These are phyloP conservation scores for Netelia fuscicornis DNA, from an alignment of 2,888 invertebrate genomes.

Conservation along the genomic window DNA sequence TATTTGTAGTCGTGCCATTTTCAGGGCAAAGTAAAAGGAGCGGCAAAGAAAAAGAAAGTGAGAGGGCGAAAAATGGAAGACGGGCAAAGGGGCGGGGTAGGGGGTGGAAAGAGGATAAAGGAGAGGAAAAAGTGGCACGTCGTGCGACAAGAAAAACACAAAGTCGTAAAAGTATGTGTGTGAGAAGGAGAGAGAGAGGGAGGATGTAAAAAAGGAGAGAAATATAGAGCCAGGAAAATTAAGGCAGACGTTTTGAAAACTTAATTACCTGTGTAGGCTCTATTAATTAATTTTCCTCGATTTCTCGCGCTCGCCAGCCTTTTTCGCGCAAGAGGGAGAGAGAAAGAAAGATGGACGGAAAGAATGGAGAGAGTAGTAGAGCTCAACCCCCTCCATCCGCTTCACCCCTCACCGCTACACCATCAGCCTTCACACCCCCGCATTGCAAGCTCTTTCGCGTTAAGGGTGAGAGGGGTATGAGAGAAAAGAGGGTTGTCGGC, in stretches of 20 bases:
- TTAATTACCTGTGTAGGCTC: constrained; percentile 84
- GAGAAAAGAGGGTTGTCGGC: constrained; percentile 72
- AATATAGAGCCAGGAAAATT: constrained; percentile 73
- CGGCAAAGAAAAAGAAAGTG: constrained; percentile 28
- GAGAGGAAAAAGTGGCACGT: constrained; percentile 48
- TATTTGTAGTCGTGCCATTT: constrained; percentile 49
- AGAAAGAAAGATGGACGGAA: constrained; percentile 18
- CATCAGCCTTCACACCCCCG: background rate
- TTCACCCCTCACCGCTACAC: background rate
- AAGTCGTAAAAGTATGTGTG: constrained; percentile 62
- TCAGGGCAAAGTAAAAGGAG: constrained; percentile 22
- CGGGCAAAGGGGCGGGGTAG: background rate
- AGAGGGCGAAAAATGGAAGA: constrained; percentile 37
- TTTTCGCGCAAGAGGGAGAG: constrained; percentile 60
- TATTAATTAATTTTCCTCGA: constrained; percentile 84
- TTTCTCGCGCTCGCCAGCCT: constrained; percentile 78
- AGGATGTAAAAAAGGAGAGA: constrained; percentile 69
- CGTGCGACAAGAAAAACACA: constrained; percentile 69
- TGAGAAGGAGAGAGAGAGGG: constrained; percentile 53
- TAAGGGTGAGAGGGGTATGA: constrained; percentile 26
- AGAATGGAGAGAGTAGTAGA: constrained; percentile 55
- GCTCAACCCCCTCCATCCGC: constrained; percentile 39
- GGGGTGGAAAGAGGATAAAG: constrained; percentile 26
- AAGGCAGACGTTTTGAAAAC: constrained; percentile 82
- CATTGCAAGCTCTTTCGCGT: constrained; percentile 54